Base-by-base conservation (phyloP, 2,113 vertebrate genomes). In the Vireo altiloquus region DNA sequence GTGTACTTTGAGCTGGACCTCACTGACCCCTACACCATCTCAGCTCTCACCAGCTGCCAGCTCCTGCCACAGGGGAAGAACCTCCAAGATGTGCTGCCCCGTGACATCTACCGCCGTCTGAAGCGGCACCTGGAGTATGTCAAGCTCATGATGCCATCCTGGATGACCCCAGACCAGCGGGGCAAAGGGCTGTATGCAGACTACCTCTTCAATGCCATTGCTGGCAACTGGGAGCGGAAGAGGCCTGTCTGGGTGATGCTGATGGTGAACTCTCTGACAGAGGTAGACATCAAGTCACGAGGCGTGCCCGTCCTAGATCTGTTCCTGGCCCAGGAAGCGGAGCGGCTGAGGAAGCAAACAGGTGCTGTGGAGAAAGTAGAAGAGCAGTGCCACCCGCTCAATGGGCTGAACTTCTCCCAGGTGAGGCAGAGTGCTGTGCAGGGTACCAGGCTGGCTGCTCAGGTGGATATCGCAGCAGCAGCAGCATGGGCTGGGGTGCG, bases 371-470 rank as follows among this genome's bases (percentile, higher is more conserved):
- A 99, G 95, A 98, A 98, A 91, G 99, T 99, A 68, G 98, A 99
- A 95, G 99, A 99, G 80, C 99, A 99, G 90, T 99, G 99, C 82
- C 98, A 98, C 90, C 99, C 98, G 0, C 97, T 99, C 50, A 99
- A 99, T n/a, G 98, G 98, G 24, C 98, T 99, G 79, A 99, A 98
- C 96, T 99, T 99, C 78, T 99, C 99, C 37, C 99, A 99, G 98
- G 99, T 99, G 96, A 98, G 98, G 86, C 1, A 0, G 22, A 57
- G 56, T 40, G 69, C 59, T 42, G 44, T 53, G 50, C 63, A 87
- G 28, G 15, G 63, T 85, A 60, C 60, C 52, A 70, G 56, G 14
- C 77, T 87, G 50, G 44, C 52, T 91, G 69, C 65, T 68, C 1
- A 15, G 25, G 37, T 83, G 12, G n/a, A 21, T 80, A 11, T 81